Base-by-base conservation (phyloP, 2,113 vertebrate genomes). In the Gnathonemus longibarbis region DNA sequence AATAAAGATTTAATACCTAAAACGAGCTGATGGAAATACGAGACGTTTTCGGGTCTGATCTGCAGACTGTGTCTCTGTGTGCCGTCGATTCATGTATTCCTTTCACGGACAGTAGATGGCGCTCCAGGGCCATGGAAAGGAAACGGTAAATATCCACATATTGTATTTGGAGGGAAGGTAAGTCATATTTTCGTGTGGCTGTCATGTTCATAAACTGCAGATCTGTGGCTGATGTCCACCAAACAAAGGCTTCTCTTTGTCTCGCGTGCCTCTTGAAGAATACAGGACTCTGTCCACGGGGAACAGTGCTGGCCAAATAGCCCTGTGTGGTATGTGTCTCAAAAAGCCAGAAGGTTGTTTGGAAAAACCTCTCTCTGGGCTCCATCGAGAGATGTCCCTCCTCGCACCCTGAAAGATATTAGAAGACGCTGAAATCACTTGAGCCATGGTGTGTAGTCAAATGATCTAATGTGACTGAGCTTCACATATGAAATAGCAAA, bases 91-190 rank as follows among this genome's bases (percentile, higher is more conserved):
- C 39, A 19, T 9, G 3, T 24, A 15, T 58, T 88, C 24, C 24
- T 77, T 39, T 31, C 52, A 35, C 49, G 4, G 50, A 87, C 90
- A 91, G 88, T 89, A 91, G 90, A 87, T 89, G 90, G 90, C 88
- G 70, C 77, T 91, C 52, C 88, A 87, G 83, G n/a, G 66, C 90
- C 88, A 89, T 83, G 45, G 56, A 86, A 89, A 62, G 1, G 5
- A 35, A 39, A 46, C 31, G 15, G 39, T 88, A 53, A 31, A 50
- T 15, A 35, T 56, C 35, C 85, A 87, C 50, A 87, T 13, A 49
- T 58, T 74, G 62, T 10, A n/a, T 21, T 6, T 19, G 35, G 74
- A 70, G 49, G 17, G 27, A n/a, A 35, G 8, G 88, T 50, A 52
- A 84, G 48, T 89, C 50, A 53, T 56, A 74, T 83, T 84, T 84